A percentile compares a stretch with the other conserved stretches of the same genome.
Conservation (phyloP, 2,797 vertebrate genomes). For the Melanotaenia nigrans region DNA sequence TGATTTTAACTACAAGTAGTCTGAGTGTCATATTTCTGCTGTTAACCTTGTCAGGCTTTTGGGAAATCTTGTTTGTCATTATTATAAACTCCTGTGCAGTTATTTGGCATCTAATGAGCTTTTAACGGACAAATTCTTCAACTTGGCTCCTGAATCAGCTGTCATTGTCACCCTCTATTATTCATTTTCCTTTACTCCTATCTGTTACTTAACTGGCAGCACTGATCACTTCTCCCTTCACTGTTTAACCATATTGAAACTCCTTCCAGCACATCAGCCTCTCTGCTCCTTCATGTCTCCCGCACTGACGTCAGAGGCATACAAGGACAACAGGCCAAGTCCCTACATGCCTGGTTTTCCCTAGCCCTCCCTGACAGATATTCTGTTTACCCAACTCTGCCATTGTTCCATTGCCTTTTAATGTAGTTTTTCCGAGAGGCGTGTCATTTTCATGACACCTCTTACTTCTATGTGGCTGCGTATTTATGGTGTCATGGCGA, state of each 20-base stretch:
- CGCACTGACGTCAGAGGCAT: conserved; percentile 52
- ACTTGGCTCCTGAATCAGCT: neutral
- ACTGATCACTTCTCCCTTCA: conserved; percentile 14
- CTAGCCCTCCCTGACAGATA: conserved; percentile 49
- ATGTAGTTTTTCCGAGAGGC: conserved; percentile 49
- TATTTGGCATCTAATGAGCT: neutral
- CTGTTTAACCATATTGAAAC: conserved; percentile 23
- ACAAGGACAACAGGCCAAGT: conserved; percentile 50
- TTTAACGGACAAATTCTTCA: neutral
- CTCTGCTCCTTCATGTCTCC: conserved; percentile 41
- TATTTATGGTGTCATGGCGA: conserved; percentile 7
- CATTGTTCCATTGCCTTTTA: conserved; percentile 52
- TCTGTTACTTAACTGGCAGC: conserved; percentile 9
- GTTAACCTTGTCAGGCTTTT: neutral
- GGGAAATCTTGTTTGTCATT: neutral
- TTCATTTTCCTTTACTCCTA: conserved; percentile 5
- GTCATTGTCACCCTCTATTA: neutral
- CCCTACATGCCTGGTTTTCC: conserved; percentile 55
- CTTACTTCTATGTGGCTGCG: conserved; percentile 9
- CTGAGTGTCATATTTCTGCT: neutral
- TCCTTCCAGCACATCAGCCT: conserved; percentile 29
- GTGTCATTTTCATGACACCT: conserved; percentile 15
- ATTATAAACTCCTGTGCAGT: neutral
- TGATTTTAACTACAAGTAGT: neutral
- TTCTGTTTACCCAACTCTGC: conserved; percentile 43